Conservation (phyloP, 2,113 vertebrate genomes). For the Phalacrocorax pelagicus region DNA sequence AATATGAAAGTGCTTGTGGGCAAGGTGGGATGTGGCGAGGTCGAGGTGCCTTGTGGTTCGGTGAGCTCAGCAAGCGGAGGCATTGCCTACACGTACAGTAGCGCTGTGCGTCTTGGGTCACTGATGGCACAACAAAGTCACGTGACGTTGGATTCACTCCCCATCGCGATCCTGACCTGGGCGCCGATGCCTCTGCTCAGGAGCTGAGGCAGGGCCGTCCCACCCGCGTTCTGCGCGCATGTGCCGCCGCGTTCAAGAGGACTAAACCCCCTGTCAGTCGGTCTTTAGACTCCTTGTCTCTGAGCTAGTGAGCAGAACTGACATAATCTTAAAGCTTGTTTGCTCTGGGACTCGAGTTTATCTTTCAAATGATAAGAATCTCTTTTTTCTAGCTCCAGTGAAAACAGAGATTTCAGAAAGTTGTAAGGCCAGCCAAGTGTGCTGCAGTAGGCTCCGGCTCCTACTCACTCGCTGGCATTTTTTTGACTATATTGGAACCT, state of each 20-base stretch:
- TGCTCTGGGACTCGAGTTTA: constrained; percentile 19
- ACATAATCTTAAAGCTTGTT: not conserved
- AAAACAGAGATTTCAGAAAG: constrained; percentile 52
- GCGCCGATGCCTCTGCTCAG: not conserved
- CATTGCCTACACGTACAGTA: not conserved
- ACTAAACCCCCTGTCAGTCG: not conserved
- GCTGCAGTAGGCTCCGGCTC: constrained; percentile 28
- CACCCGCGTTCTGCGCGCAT: not conserved
- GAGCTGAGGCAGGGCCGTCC: not conserved
- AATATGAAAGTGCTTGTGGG: not conserved
- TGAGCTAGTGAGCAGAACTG: not conserved
- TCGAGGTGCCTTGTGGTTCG: accelerated
- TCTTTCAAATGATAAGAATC: constrained; percentile 53
- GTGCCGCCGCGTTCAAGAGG: accelerated
- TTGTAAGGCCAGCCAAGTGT: constrained; percentile 59
- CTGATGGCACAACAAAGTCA: not conserved
- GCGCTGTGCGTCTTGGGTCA: not conserved
- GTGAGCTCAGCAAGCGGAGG: not conserved
- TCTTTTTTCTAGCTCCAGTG: constrained; percentile 60
- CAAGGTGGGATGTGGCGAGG: not conserved
- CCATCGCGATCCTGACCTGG: not conserved
- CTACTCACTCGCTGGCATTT: constrained; percentile 38
- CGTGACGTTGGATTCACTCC: not conserved
- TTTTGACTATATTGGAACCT: constrained; percentile 26
- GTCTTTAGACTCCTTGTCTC: not conserved